Conservation (phyloP, 2,113 vertebrate genomes). For the Petaurus breviceps region DNA sequence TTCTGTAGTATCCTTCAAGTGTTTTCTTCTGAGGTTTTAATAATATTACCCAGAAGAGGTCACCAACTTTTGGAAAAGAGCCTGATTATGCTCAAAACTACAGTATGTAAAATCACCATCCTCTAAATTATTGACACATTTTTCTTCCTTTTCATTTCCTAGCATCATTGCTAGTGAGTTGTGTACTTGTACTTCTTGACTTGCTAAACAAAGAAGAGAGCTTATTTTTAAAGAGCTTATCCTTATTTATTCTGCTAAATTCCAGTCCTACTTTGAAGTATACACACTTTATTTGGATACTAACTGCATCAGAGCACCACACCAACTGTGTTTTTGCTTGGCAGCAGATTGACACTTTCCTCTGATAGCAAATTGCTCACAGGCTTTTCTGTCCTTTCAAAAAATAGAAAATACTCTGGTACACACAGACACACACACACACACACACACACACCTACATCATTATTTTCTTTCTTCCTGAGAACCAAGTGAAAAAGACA, state of each 20-base stretch:
- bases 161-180: neutral
- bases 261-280: constrained; percentile 15
- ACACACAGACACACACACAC: neutral
- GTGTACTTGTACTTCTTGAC: neutral
- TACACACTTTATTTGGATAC: neutral
- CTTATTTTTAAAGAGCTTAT: constrained; percentile 3
- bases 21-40: neutral
- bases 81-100: neutral
- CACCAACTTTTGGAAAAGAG: neutral
- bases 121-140: constrained; percentile 7
- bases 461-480: constrained; percentile 34
- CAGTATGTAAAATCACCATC: neutral
- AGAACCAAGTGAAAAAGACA: constrained; percentile 45
- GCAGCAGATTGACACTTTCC: constrained; percentile 26
- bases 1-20: neutral
- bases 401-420: constrained; percentile 23
- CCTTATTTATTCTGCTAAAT: neutral
- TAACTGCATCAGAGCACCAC: neutral
- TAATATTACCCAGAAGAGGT: neutral
- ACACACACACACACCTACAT: neutral
- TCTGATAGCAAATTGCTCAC: neutral
- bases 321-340: constrained; percentile 2
- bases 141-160: constrained; percentile 35
- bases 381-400: constrained; percentile 23
- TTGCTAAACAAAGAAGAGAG: constrained; percentile 5